phyloP scores from a whole-genome alignment of 30 jellyfish, hydroid and myxozoan species.

The Aurelia coerulea region DNA sequence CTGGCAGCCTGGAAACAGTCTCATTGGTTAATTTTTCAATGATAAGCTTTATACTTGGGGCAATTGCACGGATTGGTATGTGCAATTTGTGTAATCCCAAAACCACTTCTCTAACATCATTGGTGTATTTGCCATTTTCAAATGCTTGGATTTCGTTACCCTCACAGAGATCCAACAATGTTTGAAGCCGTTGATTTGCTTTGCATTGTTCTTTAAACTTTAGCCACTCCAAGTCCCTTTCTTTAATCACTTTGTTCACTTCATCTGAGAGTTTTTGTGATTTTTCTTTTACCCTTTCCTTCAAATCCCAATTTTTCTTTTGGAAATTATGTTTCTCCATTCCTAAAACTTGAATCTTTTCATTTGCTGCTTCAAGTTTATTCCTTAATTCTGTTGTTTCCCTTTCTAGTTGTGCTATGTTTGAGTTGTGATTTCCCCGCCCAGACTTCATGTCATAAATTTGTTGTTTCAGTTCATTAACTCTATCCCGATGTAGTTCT shows the following conservation, averaged over 20 bases:
- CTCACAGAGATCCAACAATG: conserved; percentile 14
- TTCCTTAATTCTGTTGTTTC: not conserved
- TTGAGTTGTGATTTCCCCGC: no score
- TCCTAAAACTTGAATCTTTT: not conserved
- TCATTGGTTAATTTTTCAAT: conserved; percentile 4
- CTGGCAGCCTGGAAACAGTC: conserved; percentile 8
- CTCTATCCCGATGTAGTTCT: no score
- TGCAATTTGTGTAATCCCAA: no score
- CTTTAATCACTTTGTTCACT: not conserved
- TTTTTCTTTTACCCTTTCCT: no score
- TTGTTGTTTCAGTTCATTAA: no score
- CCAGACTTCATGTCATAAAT: no score
- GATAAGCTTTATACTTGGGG: conserved; percentile 6
- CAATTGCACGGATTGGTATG: no score
- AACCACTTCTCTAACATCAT: no score
- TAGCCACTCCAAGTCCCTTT: conserved; percentile 28
- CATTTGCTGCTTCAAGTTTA: conserved; percentile 24
- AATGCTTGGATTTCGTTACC: no score
- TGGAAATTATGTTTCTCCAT: conserved; percentile 15
- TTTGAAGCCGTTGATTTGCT: conserved; percentile 6
- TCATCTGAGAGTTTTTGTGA: no score
- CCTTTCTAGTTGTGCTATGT: no score
- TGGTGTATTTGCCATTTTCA: no score
- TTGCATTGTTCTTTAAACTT: conserved; percentile 18
- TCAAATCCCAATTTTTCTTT: not conserved